phyloP scores from a whole-genome alignment of 1,140 invertebrate species.

The Drosophila funebris region DNA sequence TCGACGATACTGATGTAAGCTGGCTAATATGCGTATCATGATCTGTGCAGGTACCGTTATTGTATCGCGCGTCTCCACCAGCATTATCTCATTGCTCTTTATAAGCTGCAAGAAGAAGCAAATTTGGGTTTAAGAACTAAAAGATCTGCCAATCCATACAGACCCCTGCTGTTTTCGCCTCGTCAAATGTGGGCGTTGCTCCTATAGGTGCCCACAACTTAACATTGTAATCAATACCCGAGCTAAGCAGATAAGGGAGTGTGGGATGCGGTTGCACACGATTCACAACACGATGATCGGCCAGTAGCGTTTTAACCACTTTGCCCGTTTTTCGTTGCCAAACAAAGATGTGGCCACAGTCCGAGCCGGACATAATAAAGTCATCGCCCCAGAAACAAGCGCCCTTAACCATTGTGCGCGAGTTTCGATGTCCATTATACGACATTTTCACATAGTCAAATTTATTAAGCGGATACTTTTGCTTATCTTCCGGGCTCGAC shows the following conservation, averaged over 20 bases:
- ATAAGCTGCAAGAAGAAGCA: constrained; percentile 87
- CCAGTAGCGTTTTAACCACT: constrained; percentile 91
- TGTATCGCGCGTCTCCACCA: constrained; percentile 94
- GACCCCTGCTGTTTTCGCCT: constrained; percentile 89
- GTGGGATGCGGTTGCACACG: constrained; percentile 94
- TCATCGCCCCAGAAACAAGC: constrained; percentile 94
- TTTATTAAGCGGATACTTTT: constrained; percentile 24
- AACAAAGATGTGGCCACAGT: constrained; percentile 92
- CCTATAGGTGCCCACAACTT: constrained; percentile 93
- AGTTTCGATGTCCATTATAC: constrained; percentile 93
- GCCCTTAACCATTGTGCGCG: constrained; percentile 95
- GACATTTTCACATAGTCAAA: constrained; percentile 87
- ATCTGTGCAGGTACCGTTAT: constrained; percentile 95
- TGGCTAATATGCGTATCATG: constrained; percentile 94
- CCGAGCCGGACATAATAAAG: constrained; percentile 93
- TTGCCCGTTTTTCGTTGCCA: constrained; percentile 88
- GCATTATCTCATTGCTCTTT: constrained; percentile 92
- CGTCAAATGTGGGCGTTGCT: constrained; percentile 87
- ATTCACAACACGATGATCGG: constrained; percentile 94
- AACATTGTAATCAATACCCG: constrained; percentile 95
- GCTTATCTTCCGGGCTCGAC: neutral
- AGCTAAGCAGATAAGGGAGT: constrained; percentile 92
- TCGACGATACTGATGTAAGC: constrained; percentile 86
- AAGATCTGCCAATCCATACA: constrained; percentile 43
- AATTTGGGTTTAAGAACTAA: neutral